Evolutionary conservation across 2,888 invertebrate genomes (phyloP), one percentile per base, ranked within the genome.

Genomic region (Stegophylla sp.): DNA sequence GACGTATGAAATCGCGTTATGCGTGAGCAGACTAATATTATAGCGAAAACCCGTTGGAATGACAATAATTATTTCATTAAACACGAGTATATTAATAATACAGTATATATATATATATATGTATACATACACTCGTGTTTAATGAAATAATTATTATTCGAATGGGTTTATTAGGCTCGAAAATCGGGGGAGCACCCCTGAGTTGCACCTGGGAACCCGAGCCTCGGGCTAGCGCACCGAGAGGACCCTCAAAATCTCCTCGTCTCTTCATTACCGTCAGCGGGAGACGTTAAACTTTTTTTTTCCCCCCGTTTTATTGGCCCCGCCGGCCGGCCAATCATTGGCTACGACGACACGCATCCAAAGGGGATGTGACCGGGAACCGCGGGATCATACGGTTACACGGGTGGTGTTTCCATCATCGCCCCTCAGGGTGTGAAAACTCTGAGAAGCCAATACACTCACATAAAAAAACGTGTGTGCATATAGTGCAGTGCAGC

Each of bases 131-230:
- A 23, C 28, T 17, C 45, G 63, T n/a, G 63, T 63, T 69, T 79
- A 79, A 79, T 61, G 77, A 79, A 79, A 79, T 77, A 77, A 77
- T 77, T 66, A 74, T n/a, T n/a, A n/a, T 51, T 34, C 61, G 48
- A 69, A 79, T 61, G 77, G 69, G 61, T 69, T 79, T 59, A 28
- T 59, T 41, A 34, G 69, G 23, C 34, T 69, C 59, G 77, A 79
- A 79, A 79, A 79, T 79, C 23, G 20, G 26, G 48, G 4, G 10
- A 41, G 4, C 51, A 5, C 34, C n/a, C 34, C 66, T 15, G 41
- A 15, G 59, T 12, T 28, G 75, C 77, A 77, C 79, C 79, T 79
- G 79, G 79, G 79, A 79, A 75, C 59, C 61, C 26, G 10, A 23
- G 48, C 48, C 77, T 28, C 41, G 61, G 48, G 48, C 69, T 26